Evolutionary conservation across 2,888 invertebrate species (phyloP).

Genomic region (Calliopum simillimum): DNA sequence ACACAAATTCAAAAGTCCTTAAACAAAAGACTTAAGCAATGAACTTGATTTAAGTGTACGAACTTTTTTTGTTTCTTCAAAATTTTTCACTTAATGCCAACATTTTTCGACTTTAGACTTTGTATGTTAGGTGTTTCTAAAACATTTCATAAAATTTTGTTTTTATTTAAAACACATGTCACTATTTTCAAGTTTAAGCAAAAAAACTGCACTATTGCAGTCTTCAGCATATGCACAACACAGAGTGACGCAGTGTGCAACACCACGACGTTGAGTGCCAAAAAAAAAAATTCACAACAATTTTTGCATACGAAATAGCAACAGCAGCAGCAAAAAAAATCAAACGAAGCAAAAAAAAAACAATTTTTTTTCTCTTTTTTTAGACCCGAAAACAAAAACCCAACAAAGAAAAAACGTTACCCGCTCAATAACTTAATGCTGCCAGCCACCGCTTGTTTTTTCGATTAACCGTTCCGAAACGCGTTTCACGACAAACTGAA

Average conservation of each 20-base stretch:
- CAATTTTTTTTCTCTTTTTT: neutral
- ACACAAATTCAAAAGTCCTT: no score
- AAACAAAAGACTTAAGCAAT: slow-evolving; percentile 7
- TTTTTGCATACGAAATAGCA: slow-evolving; percentile 20
- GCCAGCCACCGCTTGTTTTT: neutral
- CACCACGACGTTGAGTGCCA: neutral
- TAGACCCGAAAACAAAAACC: neutral
- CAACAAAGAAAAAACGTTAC: neutral
- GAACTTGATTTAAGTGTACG: neutral
- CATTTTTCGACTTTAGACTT: no score
- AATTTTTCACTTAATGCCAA: no score
- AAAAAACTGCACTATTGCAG: no score
- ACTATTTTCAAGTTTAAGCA: no score
- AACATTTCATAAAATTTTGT: no score
- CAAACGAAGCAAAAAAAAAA: neutral
- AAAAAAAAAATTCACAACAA: no score
- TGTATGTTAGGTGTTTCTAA: no score
- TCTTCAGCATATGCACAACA: neutral
- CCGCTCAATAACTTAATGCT: no score
- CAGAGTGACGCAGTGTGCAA: neutral
- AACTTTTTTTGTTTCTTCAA: neutral
- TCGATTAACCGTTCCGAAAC: slow-evolving; percentile 37
- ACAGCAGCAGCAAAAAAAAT: neutral
- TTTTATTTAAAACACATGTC: no score
- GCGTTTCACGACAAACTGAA: slow-evolving; percentile 46